Evolutionary conservation across 2,888 invertebrate genomes (phyloP).

Genomic region (Petrolisthes manimaculis): DNA sequence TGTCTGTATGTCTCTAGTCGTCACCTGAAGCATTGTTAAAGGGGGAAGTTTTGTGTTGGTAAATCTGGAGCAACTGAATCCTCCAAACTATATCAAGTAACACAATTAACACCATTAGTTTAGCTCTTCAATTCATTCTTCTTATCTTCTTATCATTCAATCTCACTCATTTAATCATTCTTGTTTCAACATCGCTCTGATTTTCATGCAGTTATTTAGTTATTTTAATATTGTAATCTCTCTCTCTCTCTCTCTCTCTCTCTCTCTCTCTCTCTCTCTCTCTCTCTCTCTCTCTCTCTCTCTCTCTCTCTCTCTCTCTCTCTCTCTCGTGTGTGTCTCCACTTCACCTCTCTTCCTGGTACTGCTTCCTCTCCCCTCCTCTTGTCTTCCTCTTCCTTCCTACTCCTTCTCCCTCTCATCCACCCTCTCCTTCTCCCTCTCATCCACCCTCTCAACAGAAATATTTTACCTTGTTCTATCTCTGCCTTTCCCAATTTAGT

Average conservation of each 20-base stretch:
- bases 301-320: slow-evolving; percentile 7
- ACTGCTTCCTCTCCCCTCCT: neutral
- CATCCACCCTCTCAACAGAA: neutral
- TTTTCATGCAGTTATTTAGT: neutral
- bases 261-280: neutral
- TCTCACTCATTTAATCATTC: neutral
- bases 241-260: no score
- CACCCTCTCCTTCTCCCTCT: neutral
- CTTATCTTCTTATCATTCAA: no score
- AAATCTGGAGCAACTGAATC: no score
- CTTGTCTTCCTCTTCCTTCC: neutral
- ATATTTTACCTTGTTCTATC: neutral
- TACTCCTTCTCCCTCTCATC: neutral
- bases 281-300: neutral
- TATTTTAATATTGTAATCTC: neutral
- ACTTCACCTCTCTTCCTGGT: neutral
- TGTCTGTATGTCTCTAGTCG: no score
- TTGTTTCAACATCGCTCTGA: neutral
- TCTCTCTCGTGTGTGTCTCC: neutral
- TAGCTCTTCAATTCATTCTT: no score
- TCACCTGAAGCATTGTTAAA: no score
- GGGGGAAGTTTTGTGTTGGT: no score
- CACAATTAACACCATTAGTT: no score
- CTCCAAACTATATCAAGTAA: no score
- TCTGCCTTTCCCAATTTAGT: neutral